Evolutionary conservation across 2,113 vertebrate genomes (phyloP).

Genomic region (Anseranas semipalmata): DNA sequence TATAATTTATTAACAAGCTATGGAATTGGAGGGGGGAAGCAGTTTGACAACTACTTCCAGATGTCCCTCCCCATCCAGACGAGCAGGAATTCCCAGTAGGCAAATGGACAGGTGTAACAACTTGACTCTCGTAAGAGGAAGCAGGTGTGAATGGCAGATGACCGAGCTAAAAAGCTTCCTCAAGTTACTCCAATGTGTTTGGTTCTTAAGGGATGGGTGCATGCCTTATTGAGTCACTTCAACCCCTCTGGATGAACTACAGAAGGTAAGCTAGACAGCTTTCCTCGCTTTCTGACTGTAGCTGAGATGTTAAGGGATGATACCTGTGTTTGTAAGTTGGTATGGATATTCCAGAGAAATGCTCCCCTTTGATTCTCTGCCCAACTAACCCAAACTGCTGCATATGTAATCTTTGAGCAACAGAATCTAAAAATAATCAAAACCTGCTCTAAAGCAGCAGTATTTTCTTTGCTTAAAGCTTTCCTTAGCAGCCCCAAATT

Average conservation of each 20-base stretch:
- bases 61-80: neutral
- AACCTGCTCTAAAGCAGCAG: neutral
- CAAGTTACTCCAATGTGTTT: accelerated
- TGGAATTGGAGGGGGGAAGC: neutral
- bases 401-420: neutral
- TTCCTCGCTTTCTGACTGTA: neutral
- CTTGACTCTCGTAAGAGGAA: neutral
- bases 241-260: neutral
- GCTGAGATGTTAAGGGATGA: neutral
- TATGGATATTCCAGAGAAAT: neutral
- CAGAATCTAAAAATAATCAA: neutral
- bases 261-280: neutral
- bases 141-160: neutral
- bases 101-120: neutral
- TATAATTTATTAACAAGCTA: neutral
- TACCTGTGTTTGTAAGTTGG: neutral
- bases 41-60: neutral
- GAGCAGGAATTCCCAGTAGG: slow-evolving; percentile 14
- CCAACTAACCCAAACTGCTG: neutral
- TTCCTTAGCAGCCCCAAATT: neutral
- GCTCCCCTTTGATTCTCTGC: neutral
- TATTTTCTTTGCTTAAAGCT: neutral
- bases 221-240: accelerated
- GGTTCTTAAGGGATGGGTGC: neutral
- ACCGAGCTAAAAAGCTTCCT: neutral